Conservation (phyloP, 1,140 invertebrate species). For the Planococcus citri region DNA sequence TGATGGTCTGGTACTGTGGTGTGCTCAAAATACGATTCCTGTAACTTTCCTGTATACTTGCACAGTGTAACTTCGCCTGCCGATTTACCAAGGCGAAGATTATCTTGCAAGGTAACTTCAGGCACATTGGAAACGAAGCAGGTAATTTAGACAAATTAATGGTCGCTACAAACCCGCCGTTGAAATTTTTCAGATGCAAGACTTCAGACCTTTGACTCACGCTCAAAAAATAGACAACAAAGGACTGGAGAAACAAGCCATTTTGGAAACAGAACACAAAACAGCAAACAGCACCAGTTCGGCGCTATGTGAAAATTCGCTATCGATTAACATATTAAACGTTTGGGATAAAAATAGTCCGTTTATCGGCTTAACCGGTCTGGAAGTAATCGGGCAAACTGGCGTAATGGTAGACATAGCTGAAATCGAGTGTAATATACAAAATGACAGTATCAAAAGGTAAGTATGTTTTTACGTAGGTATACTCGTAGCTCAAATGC, state of each 20-base stretch:
- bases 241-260: too few species aligned
- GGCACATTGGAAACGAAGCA: too few species aligned
- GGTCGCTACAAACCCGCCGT: too few species aligned
- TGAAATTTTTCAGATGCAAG: conserved; percentile 25
- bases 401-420: conserved; percentile 30
- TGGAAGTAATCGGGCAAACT: conserved; percentile 37
- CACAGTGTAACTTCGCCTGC: too few species aligned
- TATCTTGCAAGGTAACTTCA: too few species aligned
- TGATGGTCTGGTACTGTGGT: too few species aligned
- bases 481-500: too few species aligned
- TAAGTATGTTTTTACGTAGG: not conserved
- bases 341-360: conserved; percentile 27
- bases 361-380: conserved; percentile 39
- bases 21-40: too few species aligned
- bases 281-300: conserved; percentile 28
- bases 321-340: conserved; percentile 24
- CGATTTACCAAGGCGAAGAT: too few species aligned
- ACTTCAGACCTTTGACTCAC: conserved; percentile 29
- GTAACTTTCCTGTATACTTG: too few species aligned
- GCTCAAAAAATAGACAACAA: conserved; percentile 11
- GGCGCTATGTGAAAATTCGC: conserved; percentile 26
- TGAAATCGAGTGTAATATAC: conserved; percentile 26
- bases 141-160: too few species aligned
- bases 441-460: conserved; percentile 18
- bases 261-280: too few species aligned